Base-by-base conservation (phyloP, 2,113 vertebrate species). In the Spilogale gracilis region DNA sequence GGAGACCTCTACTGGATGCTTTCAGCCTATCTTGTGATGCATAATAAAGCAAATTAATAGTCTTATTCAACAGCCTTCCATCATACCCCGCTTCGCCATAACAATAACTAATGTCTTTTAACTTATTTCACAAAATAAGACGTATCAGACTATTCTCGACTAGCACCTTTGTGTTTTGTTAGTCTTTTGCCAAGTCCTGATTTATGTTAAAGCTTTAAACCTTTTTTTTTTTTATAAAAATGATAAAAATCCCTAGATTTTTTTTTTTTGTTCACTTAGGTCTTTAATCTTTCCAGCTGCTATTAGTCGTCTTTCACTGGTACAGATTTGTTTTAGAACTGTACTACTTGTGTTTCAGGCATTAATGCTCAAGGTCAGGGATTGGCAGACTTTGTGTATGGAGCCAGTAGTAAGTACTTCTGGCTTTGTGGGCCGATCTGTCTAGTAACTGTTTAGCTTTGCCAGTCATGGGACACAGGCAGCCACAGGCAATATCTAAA, bases 171-270 rank as follows among this genome's bases (percentile, higher is more conserved):
- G 50, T 30, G 2, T 79, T 80, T 97, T 96, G 48, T 45, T 93
- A 88, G 27, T 48, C 17, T 88, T 91, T 95, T 43, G 18, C 21
- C 56, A 96, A 93, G 79, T 87, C n/a, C 30, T 94, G 27, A 56
- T 86, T 76, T 96, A 94, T 78, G 82, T 95, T n/a, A 91, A 88
- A 91, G 93, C 43, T 74, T 95, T 43, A 87, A 84, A 43, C 7
- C 23, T 74, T 95, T 88, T 96, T 91, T 92, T 83, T 30, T 43
- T 38, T 38, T 38, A 38, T 38, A 38, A 38, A 38, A 7, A 50
- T 88, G n/a, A 91, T 95, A 93, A 93, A 83, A 95, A 50, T 92
- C 2, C 61, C 54, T 61, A 32, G n/a, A 13, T 80, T 23, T 52
- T 25, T 61, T 48, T 61, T 61, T 50, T 43, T 58, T 23, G 10